A percentile compares a stretch with the other conserved stretches of the same genome.
Conservation (phyloP, 2,797 vertebrate genomes). For the Miichthys miiuy region DNA sequence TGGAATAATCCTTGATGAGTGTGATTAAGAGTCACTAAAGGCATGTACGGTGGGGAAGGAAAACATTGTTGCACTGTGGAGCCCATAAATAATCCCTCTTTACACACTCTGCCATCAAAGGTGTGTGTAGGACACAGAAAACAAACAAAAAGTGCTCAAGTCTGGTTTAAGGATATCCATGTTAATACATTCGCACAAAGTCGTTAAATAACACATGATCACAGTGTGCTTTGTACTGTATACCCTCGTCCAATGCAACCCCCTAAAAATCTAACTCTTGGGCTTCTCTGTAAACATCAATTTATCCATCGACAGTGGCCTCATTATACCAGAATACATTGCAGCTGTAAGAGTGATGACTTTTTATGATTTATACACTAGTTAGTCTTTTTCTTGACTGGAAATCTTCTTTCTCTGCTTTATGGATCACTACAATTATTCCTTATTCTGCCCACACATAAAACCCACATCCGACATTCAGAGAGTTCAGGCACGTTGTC, state of each 20-base stretch:
- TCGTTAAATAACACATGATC: conserved; percentile 12
- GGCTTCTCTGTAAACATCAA: not conserved
- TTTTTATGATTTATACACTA: not conserved
- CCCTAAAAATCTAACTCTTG: not conserved
- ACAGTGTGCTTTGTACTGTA: not conserved
- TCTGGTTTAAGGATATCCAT: conserved; percentile 16
- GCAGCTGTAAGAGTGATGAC: conserved; percentile 25
- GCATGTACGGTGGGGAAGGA: conserved; percentile 47
- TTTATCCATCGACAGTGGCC: not conserved
- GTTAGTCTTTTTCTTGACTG: not conserved
- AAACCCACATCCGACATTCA: conserved; percentile 27
- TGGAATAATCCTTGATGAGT: conserved; percentile 67
- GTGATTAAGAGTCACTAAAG: conserved; percentile 74
- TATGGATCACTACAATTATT: conserved; percentile 2
- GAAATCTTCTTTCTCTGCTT: not conserved
- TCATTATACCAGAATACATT: not conserved
- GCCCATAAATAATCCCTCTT: conserved; percentile 65
- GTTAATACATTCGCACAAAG: conserved; percentile 29
- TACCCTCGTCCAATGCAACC: not conserved
- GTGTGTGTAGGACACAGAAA: conserved; percentile 42
- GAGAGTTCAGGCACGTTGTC: conserved; percentile 16
- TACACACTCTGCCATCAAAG: conserved; percentile 45
- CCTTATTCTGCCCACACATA: conserved; percentile 7
- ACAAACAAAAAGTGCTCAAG: conserved; percentile 41
- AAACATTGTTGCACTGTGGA: conserved; percentile 49